Conservation (phyloP, 2,113 vertebrate genomes). For the Xiphophorus hellerii region DNA sequence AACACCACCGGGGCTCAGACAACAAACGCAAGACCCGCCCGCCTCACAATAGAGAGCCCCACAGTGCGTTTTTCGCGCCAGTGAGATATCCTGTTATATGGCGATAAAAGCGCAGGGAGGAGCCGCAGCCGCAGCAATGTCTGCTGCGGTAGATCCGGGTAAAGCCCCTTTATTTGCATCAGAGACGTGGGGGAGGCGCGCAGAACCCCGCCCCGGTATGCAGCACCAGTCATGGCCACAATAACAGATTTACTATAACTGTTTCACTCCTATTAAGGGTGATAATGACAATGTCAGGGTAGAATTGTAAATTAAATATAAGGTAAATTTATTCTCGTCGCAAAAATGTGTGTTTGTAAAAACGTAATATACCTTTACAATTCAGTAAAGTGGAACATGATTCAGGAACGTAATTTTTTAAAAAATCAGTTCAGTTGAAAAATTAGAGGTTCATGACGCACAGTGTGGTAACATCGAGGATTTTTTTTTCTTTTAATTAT, state of each 20-base stretch:
- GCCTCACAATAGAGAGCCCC: slow-evolving; percentile 49
- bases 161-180: slow-evolving; percentile 58
- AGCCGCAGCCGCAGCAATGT: slow-evolving; percentile 57
- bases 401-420: not conserved
- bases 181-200: slow-evolving; percentile 20
- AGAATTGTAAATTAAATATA: not conserved
- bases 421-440: not conserved
- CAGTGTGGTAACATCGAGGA: no score
- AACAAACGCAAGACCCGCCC: slow-evolving; percentile 22
- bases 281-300: not conserved
- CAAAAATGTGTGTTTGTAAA: not conserved
- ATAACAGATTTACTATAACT: slow-evolving; percentile 10
- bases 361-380: not conserved
- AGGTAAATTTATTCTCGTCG: not conserved
- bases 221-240: slow-evolving; percentile 17
- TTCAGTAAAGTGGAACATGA: not conserved
- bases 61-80: slow-evolving; percentile 80
- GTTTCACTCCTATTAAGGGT: not conserved
- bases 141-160: slow-evolving; percentile 77
- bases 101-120: slow-evolving; percentile 64
- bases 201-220: slow-evolving; percentile 52
- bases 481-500: no score
- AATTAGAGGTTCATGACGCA: not conserved
- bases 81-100: slow-evolving; percentile 72
- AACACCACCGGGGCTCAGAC: slow-evolving; percentile 11